phyloP scores from a whole-genome alignment of 2,888 invertebrate species.

The Dusona sp. region DNA sequence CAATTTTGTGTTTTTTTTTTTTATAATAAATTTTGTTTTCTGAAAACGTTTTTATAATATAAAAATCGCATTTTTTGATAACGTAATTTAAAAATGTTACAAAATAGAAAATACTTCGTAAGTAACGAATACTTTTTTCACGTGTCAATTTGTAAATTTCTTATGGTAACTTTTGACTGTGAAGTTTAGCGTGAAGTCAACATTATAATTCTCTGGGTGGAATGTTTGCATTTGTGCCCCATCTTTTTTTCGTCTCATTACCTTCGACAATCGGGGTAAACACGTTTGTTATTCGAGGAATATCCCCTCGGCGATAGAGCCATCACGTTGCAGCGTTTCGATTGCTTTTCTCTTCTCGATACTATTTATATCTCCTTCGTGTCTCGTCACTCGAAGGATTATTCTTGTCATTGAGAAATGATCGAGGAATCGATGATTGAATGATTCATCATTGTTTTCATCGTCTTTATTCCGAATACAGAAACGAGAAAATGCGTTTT shows the following conservation, averaged over 20 bases:
- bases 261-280: constrained; percentile 70
- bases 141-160: neutral
- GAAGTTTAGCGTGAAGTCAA: neutral
- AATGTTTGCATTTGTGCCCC: neutral
- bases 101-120: too few relatives aligned
- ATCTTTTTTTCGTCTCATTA: neutral
- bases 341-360: constrained; percentile 21
- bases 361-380: constrained; percentile 30
- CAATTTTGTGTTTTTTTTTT: too few relatives aligned
- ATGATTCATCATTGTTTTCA: constrained; percentile 32
- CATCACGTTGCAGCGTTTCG: constrained; percentile 16
- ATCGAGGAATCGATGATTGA: constrained; percentile 28
- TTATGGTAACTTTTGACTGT: neutral
- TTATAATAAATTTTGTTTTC: too few relatives aligned
- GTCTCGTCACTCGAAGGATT: constrained; percentile 8
- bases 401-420: constrained; percentile 27
- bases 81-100: too few relatives aligned
- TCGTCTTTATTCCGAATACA: neutral
- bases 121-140: too few relatives aligned
- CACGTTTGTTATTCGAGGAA: constrained; percentile 78
- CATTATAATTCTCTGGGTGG: neutral
- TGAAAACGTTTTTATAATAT: too few relatives aligned
- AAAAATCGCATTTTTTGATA: too few relatives aligned
- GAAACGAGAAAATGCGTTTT: neutral
- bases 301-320: constrained; percentile 71